These are phyloP conservation scores for Hipparchia sbordonii DNA, from an alignment of 2,888 invertebrate species.

Conservation along the genomic window DNA sequence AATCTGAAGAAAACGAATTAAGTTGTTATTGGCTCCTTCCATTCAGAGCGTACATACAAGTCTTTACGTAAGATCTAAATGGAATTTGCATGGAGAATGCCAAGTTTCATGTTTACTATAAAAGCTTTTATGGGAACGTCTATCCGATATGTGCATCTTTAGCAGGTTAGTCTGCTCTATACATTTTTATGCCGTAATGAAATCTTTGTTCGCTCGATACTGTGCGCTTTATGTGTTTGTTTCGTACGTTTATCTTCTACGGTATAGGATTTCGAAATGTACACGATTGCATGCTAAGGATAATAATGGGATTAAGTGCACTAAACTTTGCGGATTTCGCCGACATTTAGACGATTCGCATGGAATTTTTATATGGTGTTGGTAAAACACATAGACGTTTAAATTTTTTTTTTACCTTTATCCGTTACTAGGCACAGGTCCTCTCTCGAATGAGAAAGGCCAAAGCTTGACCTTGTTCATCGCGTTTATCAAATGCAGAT, in stretches of 20 bases:
- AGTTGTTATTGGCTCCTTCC: conserved; percentile 31
- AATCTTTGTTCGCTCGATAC: conserved; percentile 33
- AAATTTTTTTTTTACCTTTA: too few relatives aligned
- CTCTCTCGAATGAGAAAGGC: too few relatives aligned
- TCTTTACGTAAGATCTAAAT: conserved; percentile 36
- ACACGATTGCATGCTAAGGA: too few relatives aligned
- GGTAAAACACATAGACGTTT: too few relatives aligned
- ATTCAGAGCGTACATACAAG: conserved; percentile 26
- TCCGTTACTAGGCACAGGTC: too few relatives aligned
- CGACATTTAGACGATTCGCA: too few relatives aligned
- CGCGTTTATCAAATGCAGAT: too few relatives aligned
- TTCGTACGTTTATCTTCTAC: conserved; percentile 32
- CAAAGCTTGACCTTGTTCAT: too few relatives aligned
- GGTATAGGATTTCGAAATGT: not conserved
- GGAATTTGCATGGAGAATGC: conserved; percentile 36
- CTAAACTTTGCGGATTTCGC: too few relatives aligned
- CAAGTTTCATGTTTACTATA: conserved; percentile 37
- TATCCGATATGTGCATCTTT: conserved; percentile 42
- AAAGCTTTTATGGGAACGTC: conserved; percentile 40
- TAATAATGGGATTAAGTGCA: too few relatives aligned
- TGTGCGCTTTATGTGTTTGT: conserved; percentile 38
- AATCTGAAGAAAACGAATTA: conserved; percentile 32
- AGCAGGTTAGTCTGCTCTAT: conserved; percentile 36
- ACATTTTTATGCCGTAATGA: conserved; percentile 38
- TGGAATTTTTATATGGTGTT: too few relatives aligned